phyloP scores from a whole-genome alignment of 64 coral and sea anemone genomes.

The Montipora foliosa region DNA sequence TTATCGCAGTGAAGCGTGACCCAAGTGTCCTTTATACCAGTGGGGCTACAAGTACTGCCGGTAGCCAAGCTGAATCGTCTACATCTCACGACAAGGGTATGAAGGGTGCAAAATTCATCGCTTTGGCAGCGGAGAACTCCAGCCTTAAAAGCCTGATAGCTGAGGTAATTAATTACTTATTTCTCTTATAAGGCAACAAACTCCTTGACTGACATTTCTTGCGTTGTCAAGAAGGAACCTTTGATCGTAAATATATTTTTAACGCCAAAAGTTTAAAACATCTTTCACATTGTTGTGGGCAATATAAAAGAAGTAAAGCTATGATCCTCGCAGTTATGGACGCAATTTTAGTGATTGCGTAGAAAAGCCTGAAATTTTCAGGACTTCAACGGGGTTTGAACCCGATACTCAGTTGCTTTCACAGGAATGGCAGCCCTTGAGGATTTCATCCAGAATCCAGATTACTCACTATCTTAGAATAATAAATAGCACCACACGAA shows the following conservation, averaged over 20 bases:
- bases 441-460: too few species aligned
- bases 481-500: too few species aligned
- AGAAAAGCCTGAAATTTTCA: neutral
- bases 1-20: constrained; percentile 72
- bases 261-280: neutral
- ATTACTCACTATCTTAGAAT: too few species aligned
- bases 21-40: constrained; percentile 52
- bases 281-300: neutral
- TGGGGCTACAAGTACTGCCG: constrained; percentile 60
- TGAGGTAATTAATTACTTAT: constrained; percentile 47
- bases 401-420: too few species aligned
- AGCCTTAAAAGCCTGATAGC: constrained; percentile 59
- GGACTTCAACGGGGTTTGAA: too few species aligned
- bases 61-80: constrained; percentile 64
- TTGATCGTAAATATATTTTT: neutral
- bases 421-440: too few species aligned
- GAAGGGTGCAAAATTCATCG: constrained; percentile 70
- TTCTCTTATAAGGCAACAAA: too few species aligned
- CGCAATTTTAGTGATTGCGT: neutral
- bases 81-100: constrained; percentile 58
- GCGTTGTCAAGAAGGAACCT: too few species aligned
- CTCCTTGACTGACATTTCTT: too few species aligned
- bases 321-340: neutral
- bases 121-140: constrained; percentile 77
- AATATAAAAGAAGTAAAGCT: too few species aligned